Conservation (phyloP, 2,797 vertebrate species). For the Natrix natrix region DNA sequence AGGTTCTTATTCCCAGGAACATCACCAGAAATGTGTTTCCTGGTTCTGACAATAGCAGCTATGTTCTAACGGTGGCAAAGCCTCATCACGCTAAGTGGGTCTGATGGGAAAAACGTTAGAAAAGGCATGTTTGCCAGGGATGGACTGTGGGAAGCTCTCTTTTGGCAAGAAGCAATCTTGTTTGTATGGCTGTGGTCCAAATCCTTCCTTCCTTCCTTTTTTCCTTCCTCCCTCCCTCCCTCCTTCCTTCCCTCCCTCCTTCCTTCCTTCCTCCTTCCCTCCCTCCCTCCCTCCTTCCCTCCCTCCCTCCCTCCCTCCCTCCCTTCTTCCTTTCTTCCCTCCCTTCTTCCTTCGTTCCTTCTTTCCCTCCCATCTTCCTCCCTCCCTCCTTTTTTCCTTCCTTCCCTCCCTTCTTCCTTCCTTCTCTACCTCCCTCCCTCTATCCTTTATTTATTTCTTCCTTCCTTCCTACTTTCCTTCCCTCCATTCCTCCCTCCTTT, state of each 20-base stretch:
- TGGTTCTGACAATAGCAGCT: conserved; percentile 74
- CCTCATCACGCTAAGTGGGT: conserved; percentile 69
- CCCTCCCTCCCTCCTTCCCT: not conserved
- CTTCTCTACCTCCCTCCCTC: too few species aligned
- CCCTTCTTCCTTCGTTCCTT: too few species aligned
- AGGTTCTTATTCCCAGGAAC: conserved; percentile 77
- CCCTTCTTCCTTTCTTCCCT: too few species aligned
- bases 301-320: too few species aligned
- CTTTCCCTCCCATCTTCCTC: too few species aligned
- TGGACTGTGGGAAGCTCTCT: conserved; percentile 62
- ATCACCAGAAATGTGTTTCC: conserved; percentile 79
- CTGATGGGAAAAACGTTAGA: conserved; percentile 75
- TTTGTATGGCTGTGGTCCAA: conserved; percentile 56
- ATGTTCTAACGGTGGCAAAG: conserved; percentile 68
- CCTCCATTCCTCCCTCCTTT: too few species aligned
- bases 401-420: too few species aligned
- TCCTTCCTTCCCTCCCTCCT: not conserved
- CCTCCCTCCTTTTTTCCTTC: too few species aligned
- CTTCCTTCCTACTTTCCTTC: too few species aligned
- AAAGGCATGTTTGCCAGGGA: conserved; percentile 70
- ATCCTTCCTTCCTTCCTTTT: not conserved
- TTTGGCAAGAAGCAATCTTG: conserved; percentile 63
- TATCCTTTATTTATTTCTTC: too few species aligned
- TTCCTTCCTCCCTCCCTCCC: too few species aligned
- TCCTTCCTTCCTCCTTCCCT: too few species aligned